Base-by-base conservation (phyloP, 2,797 vertebrate species). In the Silurus aristotelis region DNA sequence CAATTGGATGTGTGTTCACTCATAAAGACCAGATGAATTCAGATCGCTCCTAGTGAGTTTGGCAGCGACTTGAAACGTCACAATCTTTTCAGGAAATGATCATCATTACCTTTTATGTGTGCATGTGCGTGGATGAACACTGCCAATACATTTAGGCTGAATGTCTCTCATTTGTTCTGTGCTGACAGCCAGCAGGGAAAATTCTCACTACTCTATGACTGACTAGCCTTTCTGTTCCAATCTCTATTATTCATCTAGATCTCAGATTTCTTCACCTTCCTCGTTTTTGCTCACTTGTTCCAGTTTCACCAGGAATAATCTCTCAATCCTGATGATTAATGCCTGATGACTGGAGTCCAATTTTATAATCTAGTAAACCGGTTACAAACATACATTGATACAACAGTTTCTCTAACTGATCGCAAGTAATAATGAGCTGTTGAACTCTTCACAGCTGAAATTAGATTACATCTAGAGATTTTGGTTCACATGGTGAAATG, bases 51-150 rank as follows among this genome's bases (percentile, higher is more conserved):
- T 67, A 73, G 80, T 80, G 70, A 87, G 79, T 78, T 86, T 43
- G 63, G 83, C 68, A 84, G 64, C 85, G 83, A 61, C 82, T 85
- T 76, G 52, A 89, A 88, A 90, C 88, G 88, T 90, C 83, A 88
- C 77, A 87, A 80, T 87, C 86, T 87, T 87, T 89, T 80, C 61
- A 84, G 80, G 77, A 89, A 88, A 89, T 80, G 61, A 89, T 84
- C 73, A 80, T 84, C 83, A 88, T 85, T 89, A 83, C 75, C 75
- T 83, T 86, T 85, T 86, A 84, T 87, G 85, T 82, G 83, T 63
- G 48, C 55, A 66, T 60, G 55, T 80, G 78, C 58, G 27, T 80
- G 87, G 76, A 88, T 83, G 84, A 87, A 87, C 80, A 83, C 73
- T 73, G 81, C 61, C 83, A 85, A 77, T 82, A 86, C 76, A 87